A percentile compares a stretch with the other conserved stretches of the same genome.
Evolutionary conservation across 1,140 invertebrate species (phyloP).

Genomic region (Caerostris darwini): DNA sequence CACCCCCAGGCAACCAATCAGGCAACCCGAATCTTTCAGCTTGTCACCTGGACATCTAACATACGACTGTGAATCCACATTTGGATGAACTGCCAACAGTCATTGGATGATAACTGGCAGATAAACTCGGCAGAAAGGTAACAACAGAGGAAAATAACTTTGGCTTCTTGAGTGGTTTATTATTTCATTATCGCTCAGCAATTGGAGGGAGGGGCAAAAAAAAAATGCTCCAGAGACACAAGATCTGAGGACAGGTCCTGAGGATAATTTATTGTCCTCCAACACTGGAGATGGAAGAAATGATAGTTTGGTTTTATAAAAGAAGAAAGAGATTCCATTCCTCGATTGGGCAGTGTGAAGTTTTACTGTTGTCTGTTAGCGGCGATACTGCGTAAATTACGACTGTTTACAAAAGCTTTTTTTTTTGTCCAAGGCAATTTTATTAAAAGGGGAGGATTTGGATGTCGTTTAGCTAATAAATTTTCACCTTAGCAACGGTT

Average conservation of each 20-base stretch:
- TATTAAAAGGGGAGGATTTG: neutral
- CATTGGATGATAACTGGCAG: constrained; percentile 23
- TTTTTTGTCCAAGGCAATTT: neutral
- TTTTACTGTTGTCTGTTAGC: neutral
- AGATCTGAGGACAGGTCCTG: neutral
- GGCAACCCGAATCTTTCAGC: too few relatives aligned
- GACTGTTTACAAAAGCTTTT: neutral
- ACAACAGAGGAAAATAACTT: constrained; percentile 36
- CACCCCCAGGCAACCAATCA: constrained; percentile 5
- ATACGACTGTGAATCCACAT: neutral
- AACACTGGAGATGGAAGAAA: neutral
- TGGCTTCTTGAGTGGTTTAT: constrained; percentile 54
- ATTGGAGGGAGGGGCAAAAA: neutral
- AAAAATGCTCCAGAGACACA: neutral
- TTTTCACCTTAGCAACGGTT: too few relatives aligned
- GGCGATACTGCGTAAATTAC: neutral
- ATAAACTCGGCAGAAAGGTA: constrained; percentile 17
- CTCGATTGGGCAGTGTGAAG: neutral
- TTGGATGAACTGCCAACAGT: neutral
- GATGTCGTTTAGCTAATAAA: neutral
- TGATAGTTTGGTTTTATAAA: neutral
- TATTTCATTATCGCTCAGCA: constrained; percentile 52
- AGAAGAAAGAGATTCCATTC: neutral
- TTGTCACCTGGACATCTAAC: neutral
- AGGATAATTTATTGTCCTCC: neutral